Percentiles rank a stretch among this genome's conserved stretches.
These are phyloP conservation scores for Charadrius vociferus DNA, from an alignment of 2,113 vertebrate genomes.

Conservation along the genomic window DNA sequence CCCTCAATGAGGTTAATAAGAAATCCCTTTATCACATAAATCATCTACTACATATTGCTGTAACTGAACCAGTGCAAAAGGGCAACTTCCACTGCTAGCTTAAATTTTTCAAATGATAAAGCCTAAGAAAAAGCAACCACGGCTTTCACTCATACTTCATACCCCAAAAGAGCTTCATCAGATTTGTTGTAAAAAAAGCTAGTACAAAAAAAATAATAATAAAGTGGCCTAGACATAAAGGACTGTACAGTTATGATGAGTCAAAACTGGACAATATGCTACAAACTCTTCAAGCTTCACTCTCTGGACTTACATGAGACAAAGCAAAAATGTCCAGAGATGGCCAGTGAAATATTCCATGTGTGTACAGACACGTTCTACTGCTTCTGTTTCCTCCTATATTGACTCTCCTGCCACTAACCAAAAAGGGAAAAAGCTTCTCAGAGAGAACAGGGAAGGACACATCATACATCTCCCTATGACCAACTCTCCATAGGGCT, in stretches of 20 bases:
- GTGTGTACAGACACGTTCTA: background rate
- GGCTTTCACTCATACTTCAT: background rate
- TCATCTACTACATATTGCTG: background rate
- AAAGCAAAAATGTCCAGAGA: background rate
- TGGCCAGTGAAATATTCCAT: background rate
- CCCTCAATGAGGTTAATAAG: background rate
- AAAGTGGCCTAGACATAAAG: background rate
- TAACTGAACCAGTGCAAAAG: background rate
- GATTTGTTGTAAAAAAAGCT: background rate
- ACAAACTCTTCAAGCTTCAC: background rate
- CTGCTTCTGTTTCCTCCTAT: background rate
- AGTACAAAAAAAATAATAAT: background rate
- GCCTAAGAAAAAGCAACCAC: background rate
- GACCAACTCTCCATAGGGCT: background rate
- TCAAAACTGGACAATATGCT: background rate
- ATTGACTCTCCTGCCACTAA: background rate
- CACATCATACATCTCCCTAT: accelerated
- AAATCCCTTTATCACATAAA: background rate
- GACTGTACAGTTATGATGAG: background rate
- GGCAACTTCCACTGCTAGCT: background rate
- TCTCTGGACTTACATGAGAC: background rate
- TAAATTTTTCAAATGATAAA: background rate
- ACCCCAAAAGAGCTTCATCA: background rate
- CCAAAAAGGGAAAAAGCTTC: background rate
- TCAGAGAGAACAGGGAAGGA: background rate